Conservation (phyloP, 2,888 invertebrate genomes). For the Euplagia quadripunctaria region DNA sequence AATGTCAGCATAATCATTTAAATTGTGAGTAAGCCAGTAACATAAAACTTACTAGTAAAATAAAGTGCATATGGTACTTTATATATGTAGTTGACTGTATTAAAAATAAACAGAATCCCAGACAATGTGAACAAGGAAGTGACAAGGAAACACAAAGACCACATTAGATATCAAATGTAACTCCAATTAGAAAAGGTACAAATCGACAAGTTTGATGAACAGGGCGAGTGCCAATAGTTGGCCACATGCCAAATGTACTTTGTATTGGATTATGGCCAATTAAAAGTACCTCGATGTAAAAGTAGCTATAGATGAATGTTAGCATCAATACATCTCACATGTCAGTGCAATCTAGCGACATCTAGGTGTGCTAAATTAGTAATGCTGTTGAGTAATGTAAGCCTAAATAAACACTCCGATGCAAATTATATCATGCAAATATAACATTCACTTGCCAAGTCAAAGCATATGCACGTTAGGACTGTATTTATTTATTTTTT, state of each 20-base stretch:
- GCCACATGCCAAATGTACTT: conserved; percentile 82
- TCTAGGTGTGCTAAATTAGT: conserved; percentile 78
- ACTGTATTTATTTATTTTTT: neutral
- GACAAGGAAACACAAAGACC: conserved; percentile 46
- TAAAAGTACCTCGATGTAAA: conserved; percentile 80
- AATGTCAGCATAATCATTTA: neutral
- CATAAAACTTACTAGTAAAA: conserved; percentile 19
- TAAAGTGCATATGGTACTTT: conserved; percentile 18
- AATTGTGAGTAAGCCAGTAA: neutral
- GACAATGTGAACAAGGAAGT: conserved; percentile 59
- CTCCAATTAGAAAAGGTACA: conserved; percentile 80
- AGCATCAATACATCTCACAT: conserved; percentile 79
- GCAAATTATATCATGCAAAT: conserved; percentile 45
- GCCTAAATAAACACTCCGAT: conserved; percentile 53
- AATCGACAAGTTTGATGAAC: conserved; percentile 84
- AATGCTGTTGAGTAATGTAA: conserved; percentile 64
- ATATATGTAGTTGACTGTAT: conserved; percentile 18
- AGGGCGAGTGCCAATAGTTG: conserved; percentile 81
- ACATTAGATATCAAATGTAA: conserved; percentile 61
- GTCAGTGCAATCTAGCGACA: conserved; percentile 74
- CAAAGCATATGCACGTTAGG: neutral
- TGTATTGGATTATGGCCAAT: conserved; percentile 87
- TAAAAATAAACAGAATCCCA: conserved; percentile 44
- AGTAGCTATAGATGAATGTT: conserved; percentile 64
- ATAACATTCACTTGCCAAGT: conserved; percentile 15